Base-by-base conservation (phyloP, 2,888 invertebrate genomes). In the Timema cristinae region DNA sequence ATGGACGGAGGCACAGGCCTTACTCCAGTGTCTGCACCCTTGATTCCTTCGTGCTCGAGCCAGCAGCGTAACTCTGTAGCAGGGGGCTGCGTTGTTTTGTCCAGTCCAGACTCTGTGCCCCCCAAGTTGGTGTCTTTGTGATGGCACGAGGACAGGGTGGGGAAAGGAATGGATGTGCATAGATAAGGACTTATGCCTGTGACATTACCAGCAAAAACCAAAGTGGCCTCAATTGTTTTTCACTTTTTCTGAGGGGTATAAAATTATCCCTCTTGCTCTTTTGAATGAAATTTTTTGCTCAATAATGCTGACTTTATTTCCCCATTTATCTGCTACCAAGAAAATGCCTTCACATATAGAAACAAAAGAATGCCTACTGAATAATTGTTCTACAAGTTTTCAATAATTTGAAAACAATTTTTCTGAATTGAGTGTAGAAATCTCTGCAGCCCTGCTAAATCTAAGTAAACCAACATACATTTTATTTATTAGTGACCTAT, bases 1-100 rank as follows among this genome's bases (percentile, higher is more conserved):
- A 94, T 96, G 92, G 95, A 94, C 78, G 95, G 95, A 69, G 95
- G 95, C 78, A 95, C 96, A 4, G 95, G 96, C 0, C 85, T 97
- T 68, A 96, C 96, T 8, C 96, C 96, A 0, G 92, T 94, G 52
- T 89, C 87, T 68, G 88, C 87, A 71, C 6, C 48, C 47, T 63
- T 89, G 77, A 63, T 13, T 8, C 90, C 90, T 47, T 85, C 86
- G 49, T 93, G 93, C 84, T 90, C 91, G 74, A 89, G 89, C 76
- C 92, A 93, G 82, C 91, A 91, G 80, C 88, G 92, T 79, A 88
- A 88, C n/a, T 68, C 67, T 10, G 50, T 69, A 15, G 68, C 66
- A 11, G 70, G 61, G 13, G 73, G 72, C n/a, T 66, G 72, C 13
- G 85, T 85, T 69, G 86, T 92, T 80, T 85, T 90, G 77, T 87